Evolutionary conservation across 92 coral and sea anemone genomes (phyloP), one percentile per base, ranked within the genome.

Genomic region (Epizoanthus ramosus): DNA sequence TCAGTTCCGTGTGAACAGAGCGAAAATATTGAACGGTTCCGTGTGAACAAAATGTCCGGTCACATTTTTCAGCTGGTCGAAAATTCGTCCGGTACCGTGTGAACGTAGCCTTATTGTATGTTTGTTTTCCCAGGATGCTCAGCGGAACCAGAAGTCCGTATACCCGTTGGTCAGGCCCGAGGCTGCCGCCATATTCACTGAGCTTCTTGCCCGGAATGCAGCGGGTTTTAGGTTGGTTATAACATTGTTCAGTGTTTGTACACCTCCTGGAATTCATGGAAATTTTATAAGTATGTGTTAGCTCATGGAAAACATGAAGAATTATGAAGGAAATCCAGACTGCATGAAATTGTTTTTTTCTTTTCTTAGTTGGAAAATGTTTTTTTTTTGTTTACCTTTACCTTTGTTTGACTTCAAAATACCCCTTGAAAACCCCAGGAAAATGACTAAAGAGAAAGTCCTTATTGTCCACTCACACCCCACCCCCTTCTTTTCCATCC

Each of bases 141-240:
- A 91, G 72, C 88, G 93, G 57, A 83, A 87, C 35, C 89, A 79
- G 17, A 92, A 92, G 68, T 67, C 90, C 23, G 69, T n/a, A 19
- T 53, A 61, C 15, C 60, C 92, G 5, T 45, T 91, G 31, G 12
- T 85, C 24, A 89, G 85, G 61, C 74, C 93, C 59, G 94, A 93
- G 33, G 90, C 97, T 14, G 88, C 71, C 17, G 17, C 92, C 14
- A 80, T 92, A 41, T 52, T 93, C 57, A 85, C 89, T 57, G 97
- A 93, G 70, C 72, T 93, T 18, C 88, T 93, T 52, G 86, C 92
- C 28, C 88, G 93, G 53, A 73, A 89, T 0, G 90, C 84, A 13
- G 76, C 91, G 33, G 90, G 93, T 14, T 79, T 91, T 25, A 93
- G 97, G 97, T 93, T 66, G 70, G 89, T 25, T 41, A 3, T 0